Evolutionary conservation across 1,140 invertebrate genomes (phyloP).

Genomic region (Planococcus citri): DNA sequence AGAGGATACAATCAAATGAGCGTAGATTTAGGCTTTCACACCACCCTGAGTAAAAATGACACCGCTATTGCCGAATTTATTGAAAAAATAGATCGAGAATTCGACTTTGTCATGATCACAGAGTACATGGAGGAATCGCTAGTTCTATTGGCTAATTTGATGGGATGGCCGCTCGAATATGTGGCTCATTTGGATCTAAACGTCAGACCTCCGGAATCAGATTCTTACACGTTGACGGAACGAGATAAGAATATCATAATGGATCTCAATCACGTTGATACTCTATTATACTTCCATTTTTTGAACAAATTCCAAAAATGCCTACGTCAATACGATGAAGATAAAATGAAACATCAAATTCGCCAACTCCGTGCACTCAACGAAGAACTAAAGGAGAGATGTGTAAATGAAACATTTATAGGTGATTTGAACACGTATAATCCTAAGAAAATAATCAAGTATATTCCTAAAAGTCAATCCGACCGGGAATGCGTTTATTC

Average conservation of each 20-base stretch:
- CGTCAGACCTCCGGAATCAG: slow-evolving; percentile 24
- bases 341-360: slow-evolving; percentile 30
- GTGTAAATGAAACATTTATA: too few species aligned
- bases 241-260: slow-evolving; percentile 24
- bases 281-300: slow-evolving; percentile 33
- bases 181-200: slow-evolving; percentile 35
- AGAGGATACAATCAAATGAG: slow-evolving; percentile 36
- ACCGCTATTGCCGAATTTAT: slow-evolving; percentile 28
- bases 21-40: slow-evolving; percentile 34
- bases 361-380: slow-evolving; percentile 27
- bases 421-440: too few species aligned
- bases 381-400: slow-evolving; percentile 23
- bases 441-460: too few species aligned
- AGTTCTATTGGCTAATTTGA: slow-evolving; percentile 38
- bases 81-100: slow-evolving; percentile 33
- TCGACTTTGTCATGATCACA: slow-evolving; percentile 40
- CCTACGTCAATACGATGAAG: slow-evolving; percentile 30
- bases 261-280: slow-evolving; percentile 31
- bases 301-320: slow-evolving; percentile 30
- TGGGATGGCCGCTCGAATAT: slow-evolving; percentile 37
- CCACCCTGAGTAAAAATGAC: slow-evolving; percentile 26
- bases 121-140: slow-evolving; percentile 43
- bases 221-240: slow-evolving; percentile 21
- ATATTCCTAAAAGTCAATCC: too few species aligned
- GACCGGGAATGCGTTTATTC: too few species aligned